Conservation (phyloP, 2,797 vertebrate genomes). For the Danio tinwini region DNA sequence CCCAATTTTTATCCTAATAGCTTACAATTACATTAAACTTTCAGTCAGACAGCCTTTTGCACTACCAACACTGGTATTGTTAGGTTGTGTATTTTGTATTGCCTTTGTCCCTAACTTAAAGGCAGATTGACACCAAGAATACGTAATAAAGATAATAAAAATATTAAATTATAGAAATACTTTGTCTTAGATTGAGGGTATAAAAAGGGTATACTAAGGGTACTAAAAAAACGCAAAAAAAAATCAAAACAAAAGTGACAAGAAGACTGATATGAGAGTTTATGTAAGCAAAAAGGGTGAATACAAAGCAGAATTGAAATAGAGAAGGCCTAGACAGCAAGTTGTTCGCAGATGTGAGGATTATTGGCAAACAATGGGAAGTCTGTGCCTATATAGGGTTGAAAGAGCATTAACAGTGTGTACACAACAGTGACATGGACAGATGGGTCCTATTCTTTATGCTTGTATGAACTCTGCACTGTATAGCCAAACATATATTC, state of each 20-base stretch:
- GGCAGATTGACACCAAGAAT: neutral
- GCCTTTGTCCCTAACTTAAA: neutral
- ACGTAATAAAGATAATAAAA: too few species aligned
- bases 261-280: neutral
- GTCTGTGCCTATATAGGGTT: conserved; percentile 44
- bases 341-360: conserved; percentile 46
- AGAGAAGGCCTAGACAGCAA: conserved; percentile 17
- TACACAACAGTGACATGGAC: conserved; percentile 49
- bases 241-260: neutral
- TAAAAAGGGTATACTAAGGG: too few species aligned
- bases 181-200: too few species aligned
- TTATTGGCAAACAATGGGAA: conserved; percentile 53
- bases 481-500: conserved; percentile 22
- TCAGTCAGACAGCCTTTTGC: neutral
- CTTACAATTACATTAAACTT: neutral
- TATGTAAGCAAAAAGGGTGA: conserved; percentile 8
- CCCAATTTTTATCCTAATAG: neutral
- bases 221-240: neutral
- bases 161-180: too few species aligned
- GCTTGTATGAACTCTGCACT: conserved; percentile 41
- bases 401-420: conserved; percentile 44
- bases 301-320: conserved; percentile 2
- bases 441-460: conserved; percentile 34
- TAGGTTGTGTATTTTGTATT: neutral
- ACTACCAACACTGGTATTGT: neutral